Evolutionary conservation across 2,113 vertebrate species (phyloP), one percentile per base, ranked within the genome.

Genomic region (Siniperca chuatsi): DNA sequence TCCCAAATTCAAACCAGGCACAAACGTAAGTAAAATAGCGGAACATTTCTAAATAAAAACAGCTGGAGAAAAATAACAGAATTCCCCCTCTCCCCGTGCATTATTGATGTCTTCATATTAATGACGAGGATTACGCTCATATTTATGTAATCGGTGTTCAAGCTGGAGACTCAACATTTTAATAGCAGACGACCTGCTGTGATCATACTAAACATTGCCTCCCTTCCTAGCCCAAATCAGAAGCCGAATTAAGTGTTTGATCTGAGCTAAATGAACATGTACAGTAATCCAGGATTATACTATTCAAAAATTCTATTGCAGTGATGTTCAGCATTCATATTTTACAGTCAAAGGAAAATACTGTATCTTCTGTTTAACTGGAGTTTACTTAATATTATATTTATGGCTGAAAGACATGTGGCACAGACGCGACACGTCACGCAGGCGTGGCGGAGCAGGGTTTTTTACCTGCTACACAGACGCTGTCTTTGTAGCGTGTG

Each of bases 281-380:
- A 18, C 73, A 29, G 10, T 81, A 89, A 91, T 91, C 87, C 76
- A 74, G 79, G 74, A 79, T 88, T 81, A 85, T 3, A 40, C 58
- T 72, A 37, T 73, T 74, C 78, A 74, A 40, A 79, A 82, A 64
- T 69, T 78, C 74, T 66, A 61, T 6, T 60, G 67, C 12, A 16
- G 33, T 1, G 40, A 58, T 9, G 37, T 48, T 84, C 9, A n/a
- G 29, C 20, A 12, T 65, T 58, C 21, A 29, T 1, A 5, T n/a
- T 5, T 13, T 8, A 29, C 35, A 37, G 40, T 35, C 8, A 16
- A 60, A 21, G 42, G 12, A 16, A 21, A 10, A 50, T 35, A 37
- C 35, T 37, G 35, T 37, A 18, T 78, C 42, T 18, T 5, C 16
- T 0, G 6, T 68, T 37, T n/a, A 21, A 25, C 20, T 2, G 0